Evolutionary conservation across 2,797 vertebrate genomes (phyloP).

Genomic region (Notolabrus celidotus): DNA sequence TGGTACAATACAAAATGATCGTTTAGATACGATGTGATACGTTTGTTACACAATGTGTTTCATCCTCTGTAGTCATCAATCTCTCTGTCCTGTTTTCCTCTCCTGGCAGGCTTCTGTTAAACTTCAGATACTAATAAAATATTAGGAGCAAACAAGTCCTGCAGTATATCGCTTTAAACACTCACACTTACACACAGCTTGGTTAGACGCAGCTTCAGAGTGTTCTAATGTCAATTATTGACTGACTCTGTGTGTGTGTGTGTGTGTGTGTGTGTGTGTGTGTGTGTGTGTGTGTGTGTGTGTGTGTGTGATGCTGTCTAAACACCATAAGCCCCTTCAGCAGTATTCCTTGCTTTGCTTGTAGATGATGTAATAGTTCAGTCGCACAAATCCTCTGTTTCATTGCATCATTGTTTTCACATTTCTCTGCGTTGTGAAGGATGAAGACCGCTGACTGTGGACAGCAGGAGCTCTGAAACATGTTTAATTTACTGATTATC

Average conservation of each 20-base stretch:
- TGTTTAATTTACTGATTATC: background rate
- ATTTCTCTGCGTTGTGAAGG: background rate
- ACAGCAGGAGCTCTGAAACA: no score
- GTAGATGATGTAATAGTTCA: conserved; percentile 49
- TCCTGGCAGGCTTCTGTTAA: no score
- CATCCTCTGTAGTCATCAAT: no score
- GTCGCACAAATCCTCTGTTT: conserved; percentile 21
- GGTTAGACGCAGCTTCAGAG: conserved; percentile 21
- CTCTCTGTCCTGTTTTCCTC: no score
- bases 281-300: conserved; percentile 12
- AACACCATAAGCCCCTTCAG: conserved; percentile 13
- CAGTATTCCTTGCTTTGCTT: conserved; percentile 27
- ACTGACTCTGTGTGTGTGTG: background rate
- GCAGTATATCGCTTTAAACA: background rate
- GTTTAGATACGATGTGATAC: no score
- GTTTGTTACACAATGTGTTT: no score
- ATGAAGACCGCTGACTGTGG: background rate
- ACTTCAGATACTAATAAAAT: no score
- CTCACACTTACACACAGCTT: conserved; percentile 4
- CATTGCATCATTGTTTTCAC: conserved; percentile 16
- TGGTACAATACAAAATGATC: no score
- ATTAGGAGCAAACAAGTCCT: background rate
- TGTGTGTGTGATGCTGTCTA: background rate
- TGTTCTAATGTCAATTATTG: conserved; percentile 14
- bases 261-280: conserved; percentile 5